Conservation (phyloP, 2,113 vertebrate genomes). For the Pan paniscus region DNA sequence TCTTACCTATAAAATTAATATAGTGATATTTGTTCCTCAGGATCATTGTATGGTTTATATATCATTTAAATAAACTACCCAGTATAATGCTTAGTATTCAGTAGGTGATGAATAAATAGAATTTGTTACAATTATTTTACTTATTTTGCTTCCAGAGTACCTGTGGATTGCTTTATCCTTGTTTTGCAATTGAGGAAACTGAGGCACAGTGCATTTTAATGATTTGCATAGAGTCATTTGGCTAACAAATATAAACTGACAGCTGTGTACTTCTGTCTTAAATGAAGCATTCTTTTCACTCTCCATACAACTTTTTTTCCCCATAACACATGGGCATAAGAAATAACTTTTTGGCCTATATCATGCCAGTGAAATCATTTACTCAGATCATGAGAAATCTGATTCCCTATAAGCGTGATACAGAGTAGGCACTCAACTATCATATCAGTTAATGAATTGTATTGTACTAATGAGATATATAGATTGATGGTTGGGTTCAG, state of each 20-base stretch:
- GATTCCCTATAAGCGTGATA: neutral
- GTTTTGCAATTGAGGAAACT: neutral
- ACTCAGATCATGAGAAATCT: neutral
- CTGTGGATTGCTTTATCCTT: neutral
- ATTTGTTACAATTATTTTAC: neutral
- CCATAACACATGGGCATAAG: neutral
- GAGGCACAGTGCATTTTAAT: neutral
- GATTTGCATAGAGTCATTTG: neutral
- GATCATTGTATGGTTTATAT: neutral
- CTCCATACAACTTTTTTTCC: neutral
- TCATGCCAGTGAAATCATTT: neutral
- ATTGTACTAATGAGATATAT: neutral
- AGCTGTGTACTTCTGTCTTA: neutral
- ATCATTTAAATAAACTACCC: neutral
- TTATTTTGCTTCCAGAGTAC: neutral
- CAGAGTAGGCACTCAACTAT: neutral
- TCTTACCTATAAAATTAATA: neutral
- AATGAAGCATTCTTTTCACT: neutral
- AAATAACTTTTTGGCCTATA: neutral
- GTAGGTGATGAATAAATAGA: neutral
- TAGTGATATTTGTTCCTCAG: neutral
- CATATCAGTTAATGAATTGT: neutral
- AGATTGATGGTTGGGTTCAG: neutral
- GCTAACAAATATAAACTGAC: neutral
- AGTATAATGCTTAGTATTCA: neutral